These are phyloP conservation scores for Lytechinus pictus DNA, from an alignment of 35 echinoderm and acorn worm species.

Conservation along the genomic window DNA sequence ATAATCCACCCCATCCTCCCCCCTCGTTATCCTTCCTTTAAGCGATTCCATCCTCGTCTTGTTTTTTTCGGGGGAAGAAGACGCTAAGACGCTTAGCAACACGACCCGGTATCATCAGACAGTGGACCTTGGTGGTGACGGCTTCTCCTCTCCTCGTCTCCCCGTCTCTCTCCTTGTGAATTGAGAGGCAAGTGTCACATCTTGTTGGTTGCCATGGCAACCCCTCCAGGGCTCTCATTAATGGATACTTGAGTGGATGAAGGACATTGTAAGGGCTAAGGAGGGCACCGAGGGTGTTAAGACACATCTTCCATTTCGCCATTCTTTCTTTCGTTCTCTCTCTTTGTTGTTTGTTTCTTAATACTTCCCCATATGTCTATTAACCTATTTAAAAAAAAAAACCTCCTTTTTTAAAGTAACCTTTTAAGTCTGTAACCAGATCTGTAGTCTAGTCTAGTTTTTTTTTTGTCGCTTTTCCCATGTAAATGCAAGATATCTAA, in stretches of 20 bases:
- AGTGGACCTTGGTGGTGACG: not conserved
- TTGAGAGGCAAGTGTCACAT: constrained; percentile 34
- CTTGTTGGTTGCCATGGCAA: constrained; percentile 38
- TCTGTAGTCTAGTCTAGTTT: not conserved
- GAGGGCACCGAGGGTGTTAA: not conserved
- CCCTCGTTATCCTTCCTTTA: not conserved
- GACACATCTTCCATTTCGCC: not conserved
- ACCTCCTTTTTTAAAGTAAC: not conserved
- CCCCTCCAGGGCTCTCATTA: constrained; percentile 45
- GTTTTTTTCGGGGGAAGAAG: not conserved
- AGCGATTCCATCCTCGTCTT: not conserved
- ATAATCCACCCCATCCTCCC: not conserved
- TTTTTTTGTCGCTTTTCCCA: not conserved
- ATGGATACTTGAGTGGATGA: constrained; percentile 47
- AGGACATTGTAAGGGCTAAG: constrained; percentile 23
- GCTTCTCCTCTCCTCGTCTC: not conserved
- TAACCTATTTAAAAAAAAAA: not conserved
- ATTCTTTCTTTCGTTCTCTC: constrained; percentile 8
- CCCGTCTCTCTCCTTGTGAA: not conserved
- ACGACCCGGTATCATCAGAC: not conserved
- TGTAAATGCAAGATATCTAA: no score
- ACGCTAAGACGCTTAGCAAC: not conserved
- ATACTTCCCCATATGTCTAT: not conserved
- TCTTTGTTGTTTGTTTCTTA: not conserved
- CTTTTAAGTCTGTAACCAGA: not conserved